Percentiles rank a stretch among this genome's conserved stretches.
These are phyloP conservation scores for Danio albolineatus DNA, from an alignment of 2,797 vertebrate genomes.

Conservation along the genomic window DNA sequence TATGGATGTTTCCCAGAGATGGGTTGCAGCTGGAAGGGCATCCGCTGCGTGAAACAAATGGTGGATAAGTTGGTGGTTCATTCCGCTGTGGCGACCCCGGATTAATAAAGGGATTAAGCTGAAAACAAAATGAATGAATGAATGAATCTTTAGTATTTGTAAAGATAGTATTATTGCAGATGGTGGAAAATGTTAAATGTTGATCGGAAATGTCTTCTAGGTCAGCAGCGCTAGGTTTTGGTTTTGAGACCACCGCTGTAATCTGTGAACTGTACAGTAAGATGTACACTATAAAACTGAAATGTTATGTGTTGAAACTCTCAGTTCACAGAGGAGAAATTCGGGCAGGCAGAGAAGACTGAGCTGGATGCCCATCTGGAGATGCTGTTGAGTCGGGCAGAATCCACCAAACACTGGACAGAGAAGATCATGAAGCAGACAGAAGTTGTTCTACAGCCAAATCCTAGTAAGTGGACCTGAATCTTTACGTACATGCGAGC, in stretches of 20 bases:
- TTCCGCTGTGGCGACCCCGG: no score
- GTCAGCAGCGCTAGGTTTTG: constrained; percentile 5
- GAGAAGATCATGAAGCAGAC: constrained; percentile 94
- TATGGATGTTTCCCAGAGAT: no score
- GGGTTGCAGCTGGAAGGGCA: no score
- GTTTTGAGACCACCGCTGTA: background rate
- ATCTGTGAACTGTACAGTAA: background rate
- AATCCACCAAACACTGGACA: constrained; percentile 92
- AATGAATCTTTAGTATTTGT: no score
- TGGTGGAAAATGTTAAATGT: background rate
- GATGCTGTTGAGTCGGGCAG: constrained; percentile 87
- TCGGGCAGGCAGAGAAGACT: constrained; percentile 93
- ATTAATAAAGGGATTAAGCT: no score
- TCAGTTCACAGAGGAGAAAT: constrained; percentile 92
- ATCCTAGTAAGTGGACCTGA: constrained; percentile 90
- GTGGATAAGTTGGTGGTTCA: no score
- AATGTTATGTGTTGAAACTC: background rate
- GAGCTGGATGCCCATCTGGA: constrained; percentile 90
- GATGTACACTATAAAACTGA: background rate
- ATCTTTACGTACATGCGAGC: no score
- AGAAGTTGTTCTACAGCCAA: constrained; percentile 93
- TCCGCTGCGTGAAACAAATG: no score
- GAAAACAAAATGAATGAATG: no score
- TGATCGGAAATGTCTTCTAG: background rate
- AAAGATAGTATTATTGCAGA: background rate